phyloP scores from a whole-genome alignment of 1,140 invertebrate species.

The Drosophila chauvacae region DNA sequence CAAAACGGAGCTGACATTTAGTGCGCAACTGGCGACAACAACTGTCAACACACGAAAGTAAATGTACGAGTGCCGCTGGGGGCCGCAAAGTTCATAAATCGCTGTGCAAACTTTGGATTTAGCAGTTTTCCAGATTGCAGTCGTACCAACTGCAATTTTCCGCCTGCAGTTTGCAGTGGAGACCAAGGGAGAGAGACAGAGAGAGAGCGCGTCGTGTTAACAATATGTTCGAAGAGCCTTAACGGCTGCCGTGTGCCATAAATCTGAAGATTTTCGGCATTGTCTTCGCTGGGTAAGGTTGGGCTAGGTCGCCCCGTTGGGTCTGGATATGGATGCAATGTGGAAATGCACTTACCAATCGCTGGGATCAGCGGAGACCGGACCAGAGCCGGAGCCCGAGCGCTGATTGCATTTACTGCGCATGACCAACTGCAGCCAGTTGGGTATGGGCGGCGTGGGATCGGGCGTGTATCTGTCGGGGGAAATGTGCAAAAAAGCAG shows the following conservation, averaged over 20 bases:
- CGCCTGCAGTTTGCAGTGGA: background rate
- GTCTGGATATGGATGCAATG: conserved; percentile 10
- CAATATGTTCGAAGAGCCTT: conserved; percentile 67
- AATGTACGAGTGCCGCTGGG: conserved; percentile 57
- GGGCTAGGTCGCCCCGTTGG: conserved; percentile 31
- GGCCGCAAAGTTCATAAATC: conserved; percentile 79
- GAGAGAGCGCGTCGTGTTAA: conserved; percentile 58
- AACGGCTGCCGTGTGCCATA: conserved; percentile 75
- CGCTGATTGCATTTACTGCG: conserved; percentile 80
- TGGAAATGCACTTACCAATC: conserved; percentile 67
- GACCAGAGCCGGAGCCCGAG: conserved; percentile 13
- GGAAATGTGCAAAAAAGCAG: background rate
- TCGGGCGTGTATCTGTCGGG: conserved; percentile 75
- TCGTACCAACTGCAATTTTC: conserved; percentile 11
- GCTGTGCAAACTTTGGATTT: conserved; percentile 25
- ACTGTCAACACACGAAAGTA: conserved; percentile 81
- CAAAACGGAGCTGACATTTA: conserved; percentile 70
- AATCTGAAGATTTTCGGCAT: conserved; percentile 64
- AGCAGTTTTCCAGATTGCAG: conserved; percentile 7
- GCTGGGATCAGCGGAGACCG: conserved; percentile 38
- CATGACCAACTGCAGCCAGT: conserved; percentile 84
- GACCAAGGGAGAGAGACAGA: background rate
- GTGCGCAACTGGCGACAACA: conserved; percentile 68
- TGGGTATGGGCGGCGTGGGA: conserved; percentile 73
- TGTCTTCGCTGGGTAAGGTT: conserved; percentile 28